phyloP scores from a whole-genome alignment of 2,888 invertebrate genomes.

The Acholoe squamosa region DNA sequence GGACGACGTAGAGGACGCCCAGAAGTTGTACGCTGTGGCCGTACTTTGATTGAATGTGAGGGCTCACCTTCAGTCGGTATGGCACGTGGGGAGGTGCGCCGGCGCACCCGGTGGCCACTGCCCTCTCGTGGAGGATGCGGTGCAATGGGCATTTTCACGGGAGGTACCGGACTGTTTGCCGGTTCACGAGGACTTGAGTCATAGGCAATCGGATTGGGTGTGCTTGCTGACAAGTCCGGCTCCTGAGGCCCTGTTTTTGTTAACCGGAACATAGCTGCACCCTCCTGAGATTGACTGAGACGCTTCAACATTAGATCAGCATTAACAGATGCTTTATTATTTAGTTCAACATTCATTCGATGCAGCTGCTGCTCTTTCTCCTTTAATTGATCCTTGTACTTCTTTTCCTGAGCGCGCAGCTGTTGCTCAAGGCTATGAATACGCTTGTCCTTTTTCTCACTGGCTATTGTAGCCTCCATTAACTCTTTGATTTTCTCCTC shows the following conservation, averaged over 20 bases:
- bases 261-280: constrained; percentile 12
- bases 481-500: constrained; percentile 32
- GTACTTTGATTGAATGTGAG: background rate
- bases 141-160: background rate
- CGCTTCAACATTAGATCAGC: constrained; percentile 33
- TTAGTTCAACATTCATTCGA: constrained; percentile 75
- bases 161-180: background rate
- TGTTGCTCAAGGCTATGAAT: constrained; percentile 75
- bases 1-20: background rate
- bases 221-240: constrained; percentile 18
- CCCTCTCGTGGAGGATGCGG: constrained; percentile 42
- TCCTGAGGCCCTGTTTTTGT: background rate
- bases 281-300: constrained; percentile 15
- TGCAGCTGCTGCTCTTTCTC: constrained; percentile 73
- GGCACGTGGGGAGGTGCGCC: constrained; percentile 1
- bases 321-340: constrained; percentile 73
- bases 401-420: constrained; percentile 75
- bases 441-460: constrained; percentile 74
- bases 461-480: constrained; percentile 69
- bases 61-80: background rate
- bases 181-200: no score
- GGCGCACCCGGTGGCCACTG: background rate
- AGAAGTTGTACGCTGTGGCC: constrained; percentile 18
- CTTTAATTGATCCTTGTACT: constrained; percentile 75
- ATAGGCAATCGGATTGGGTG: background rate